Base-by-base conservation (phyloP, 2,888 invertebrate species). In the Melanophora roralis region DNA sequence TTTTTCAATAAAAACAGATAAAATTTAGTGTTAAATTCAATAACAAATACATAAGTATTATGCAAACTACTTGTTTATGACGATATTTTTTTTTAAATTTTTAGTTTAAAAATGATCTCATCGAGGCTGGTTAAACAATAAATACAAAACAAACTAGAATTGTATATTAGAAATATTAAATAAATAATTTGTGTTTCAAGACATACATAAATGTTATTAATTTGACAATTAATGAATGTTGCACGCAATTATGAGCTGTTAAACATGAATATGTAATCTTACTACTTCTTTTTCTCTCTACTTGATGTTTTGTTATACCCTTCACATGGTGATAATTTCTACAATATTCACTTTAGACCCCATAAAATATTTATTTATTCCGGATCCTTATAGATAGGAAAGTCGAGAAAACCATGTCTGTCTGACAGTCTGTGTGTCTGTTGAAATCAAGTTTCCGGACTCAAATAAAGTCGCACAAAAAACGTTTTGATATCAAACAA, bases 71-170 rank as follows among this genome's bases (percentile, higher is more conserved):
- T 69, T 65, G 36, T 45, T 69, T 14, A 73, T 59, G 67, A 68
- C 57, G 34, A 19, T 68, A 51, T 51, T 68, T 21, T 55, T 45
- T 59, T 47, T 45, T 43, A 51, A 59, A 19, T 23, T 47, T 49
- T 57, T 34, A 43, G 43, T 78, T 72, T 45, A 68, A 73, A 60
- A 62, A 78, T 78, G 78, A 78, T 74, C 64, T 74, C 78, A 74
- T 64, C 43, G 12, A 16, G 11, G 9, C 14, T 8, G 51, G 62
- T 12, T 16, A 59, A 27, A 47, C 4, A 40, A 43, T 40, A 60
- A 45, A 67, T n/a, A 45, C 16, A 9, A 43, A 5, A 36, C n/a
- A 53, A 47, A 38, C n/a, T 32, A 57, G 11, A 57, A 40, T 51
- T 65, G 43, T 62, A 19, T 68, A 47, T 40, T 60, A 53, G 40